Evolutionary conservation across 2,113 vertebrate genomes (phyloP).

Genomic region (Cynoglossus semilaevis): DNA sequence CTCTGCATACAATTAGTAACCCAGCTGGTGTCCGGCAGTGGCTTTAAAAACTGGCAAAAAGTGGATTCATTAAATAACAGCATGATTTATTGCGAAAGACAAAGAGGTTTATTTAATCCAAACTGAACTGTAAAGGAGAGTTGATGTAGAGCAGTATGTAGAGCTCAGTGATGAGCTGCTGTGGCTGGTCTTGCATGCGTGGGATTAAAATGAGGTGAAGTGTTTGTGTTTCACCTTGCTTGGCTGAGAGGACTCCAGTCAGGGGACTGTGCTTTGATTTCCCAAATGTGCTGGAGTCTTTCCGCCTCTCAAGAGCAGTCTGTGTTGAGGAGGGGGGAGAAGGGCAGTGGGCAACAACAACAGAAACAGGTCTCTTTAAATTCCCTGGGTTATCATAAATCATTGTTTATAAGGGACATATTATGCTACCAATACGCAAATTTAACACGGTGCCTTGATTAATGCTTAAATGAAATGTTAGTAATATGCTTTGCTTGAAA

Average conservation of each 20-base stretch:
- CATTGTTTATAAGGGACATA: no score
- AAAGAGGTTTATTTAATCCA: conserved; percentile 3
- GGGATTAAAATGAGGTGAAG: conserved; percentile 3
- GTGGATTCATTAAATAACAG: conserved; percentile 38
- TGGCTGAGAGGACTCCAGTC: conserved; percentile 92
- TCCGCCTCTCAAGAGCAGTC: conserved; percentile 91
- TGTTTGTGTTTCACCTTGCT: conserved; percentile 83
- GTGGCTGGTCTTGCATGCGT: background rate
- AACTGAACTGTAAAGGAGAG: background rate
- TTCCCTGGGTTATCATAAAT: no score
- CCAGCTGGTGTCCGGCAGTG: conserved; percentile 51
- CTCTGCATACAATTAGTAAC: conserved; percentile 66
- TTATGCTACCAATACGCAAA: no score
- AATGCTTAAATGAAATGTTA: no score
- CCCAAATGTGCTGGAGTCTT: conserved; percentile 80
- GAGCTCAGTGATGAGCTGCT: conserved; percentile 1
- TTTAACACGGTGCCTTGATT: no score
- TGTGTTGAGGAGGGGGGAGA: conserved; percentile 44
- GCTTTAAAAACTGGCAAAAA: conserved; percentile 31
- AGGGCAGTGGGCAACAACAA: no score
- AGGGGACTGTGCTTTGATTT: conserved; percentile 85
- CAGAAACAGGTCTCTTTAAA: no score
- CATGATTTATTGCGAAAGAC: conserved; percentile 5
- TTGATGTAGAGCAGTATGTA: background rate
- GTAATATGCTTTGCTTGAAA: no score